These are phyloP conservation scores for Danionella dracula DNA, from an alignment of 2,797 vertebrate genomes.

Conservation along the genomic window DNA sequence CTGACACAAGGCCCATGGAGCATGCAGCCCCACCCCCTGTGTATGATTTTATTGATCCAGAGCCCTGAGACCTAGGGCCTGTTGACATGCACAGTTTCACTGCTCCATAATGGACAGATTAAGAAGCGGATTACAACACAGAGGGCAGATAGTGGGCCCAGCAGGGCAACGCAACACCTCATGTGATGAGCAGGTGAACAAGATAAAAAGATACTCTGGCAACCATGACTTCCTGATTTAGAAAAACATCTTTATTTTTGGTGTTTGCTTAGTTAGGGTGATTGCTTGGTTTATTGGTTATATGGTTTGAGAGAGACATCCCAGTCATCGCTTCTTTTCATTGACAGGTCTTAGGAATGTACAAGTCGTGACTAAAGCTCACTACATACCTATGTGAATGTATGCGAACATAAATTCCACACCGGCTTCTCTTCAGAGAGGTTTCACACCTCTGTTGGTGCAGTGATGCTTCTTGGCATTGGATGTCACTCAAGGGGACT, in stretches of 20 bases:
- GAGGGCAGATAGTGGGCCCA: constrained; percentile 52
- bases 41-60: constrained; percentile 63
- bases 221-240: constrained; percentile 1
- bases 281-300: background rate
- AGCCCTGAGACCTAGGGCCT: constrained; percentile 52
- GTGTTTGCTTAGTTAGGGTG: background rate
- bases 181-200: constrained; percentile 38
- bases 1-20: constrained; percentile 22
- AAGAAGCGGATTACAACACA: constrained; percentile 66
- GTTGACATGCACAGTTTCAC: constrained; percentile 60
- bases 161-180: constrained; percentile 45
- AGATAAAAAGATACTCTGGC: background rate
- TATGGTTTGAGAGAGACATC: background rate
- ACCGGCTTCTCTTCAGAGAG: too few species aligned
- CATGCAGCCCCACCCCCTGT: constrained; percentile 19
- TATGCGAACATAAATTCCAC: too few species aligned
- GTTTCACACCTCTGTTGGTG: too few species aligned
- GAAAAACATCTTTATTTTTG: background rate
- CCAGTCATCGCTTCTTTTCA: too few species aligned
- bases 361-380: too few species aligned
- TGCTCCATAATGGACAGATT: constrained; percentile 71
- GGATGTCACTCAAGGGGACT: too few species aligned
- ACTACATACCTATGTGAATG: too few species aligned
- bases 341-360: too few species aligned
- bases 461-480: too few species aligned